phyloP scores from a whole-genome alignment of 2,113 vertebrate genomes.

The Podiceps cristatus region DNA sequence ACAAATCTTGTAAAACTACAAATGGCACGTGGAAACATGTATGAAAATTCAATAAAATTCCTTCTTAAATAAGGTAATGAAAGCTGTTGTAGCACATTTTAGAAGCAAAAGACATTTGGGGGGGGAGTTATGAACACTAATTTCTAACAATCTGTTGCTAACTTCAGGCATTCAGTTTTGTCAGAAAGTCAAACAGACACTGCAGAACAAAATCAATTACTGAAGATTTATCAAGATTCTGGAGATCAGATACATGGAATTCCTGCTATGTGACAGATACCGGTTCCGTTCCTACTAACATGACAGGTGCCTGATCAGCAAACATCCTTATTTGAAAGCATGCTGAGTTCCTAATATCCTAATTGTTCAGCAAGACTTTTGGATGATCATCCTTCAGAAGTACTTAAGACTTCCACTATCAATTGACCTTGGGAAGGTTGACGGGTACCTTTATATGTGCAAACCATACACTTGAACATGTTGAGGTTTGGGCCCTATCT shows the following conservation, averaged over 20 bases:
- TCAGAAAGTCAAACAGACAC: background rate
- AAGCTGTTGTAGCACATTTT: background rate
- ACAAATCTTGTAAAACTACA: background rate
- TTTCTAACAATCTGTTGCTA: background rate
- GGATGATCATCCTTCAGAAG: background rate
- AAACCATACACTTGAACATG: background rate
- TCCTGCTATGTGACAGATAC: background rate
- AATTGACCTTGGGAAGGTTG: background rate
- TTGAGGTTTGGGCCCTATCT: background rate
- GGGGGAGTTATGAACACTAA: background rate
- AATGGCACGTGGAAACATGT: background rate
- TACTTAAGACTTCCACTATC: background rate
- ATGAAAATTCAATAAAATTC: background rate
- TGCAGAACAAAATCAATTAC: background rate
- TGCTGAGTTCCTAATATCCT: background rate
- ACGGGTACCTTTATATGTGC: background rate
- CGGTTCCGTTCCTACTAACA: background rate
- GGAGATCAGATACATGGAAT: background rate
- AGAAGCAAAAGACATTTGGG: background rate
- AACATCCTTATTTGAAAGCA: background rate
- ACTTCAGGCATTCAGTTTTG: background rate
- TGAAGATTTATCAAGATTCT: background rate
- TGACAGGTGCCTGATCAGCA: background rate
- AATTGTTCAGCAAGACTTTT: background rate
- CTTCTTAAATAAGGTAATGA: background rate